These are phyloP conservation scores for Etheostoma nigrum DNA, from an alignment of 2,797 vertebrate genomes.

Conservation along the genomic window DNA sequence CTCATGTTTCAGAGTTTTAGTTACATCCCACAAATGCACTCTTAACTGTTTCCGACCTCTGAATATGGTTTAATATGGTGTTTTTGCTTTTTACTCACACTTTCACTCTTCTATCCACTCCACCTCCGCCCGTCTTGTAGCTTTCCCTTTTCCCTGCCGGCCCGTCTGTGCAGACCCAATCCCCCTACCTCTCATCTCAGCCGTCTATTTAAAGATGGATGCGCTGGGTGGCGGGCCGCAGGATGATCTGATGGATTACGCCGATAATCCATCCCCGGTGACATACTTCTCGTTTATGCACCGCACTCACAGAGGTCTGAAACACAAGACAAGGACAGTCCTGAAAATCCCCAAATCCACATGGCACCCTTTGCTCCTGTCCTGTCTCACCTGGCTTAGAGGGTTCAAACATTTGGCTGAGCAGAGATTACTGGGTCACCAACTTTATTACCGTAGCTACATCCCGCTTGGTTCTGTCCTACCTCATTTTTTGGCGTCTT, in stretches of 20 bases:
- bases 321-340: conserved; percentile 49
- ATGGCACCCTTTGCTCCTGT: conserved; percentile 36
- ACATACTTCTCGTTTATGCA: conserved; percentile 70
- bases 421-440: conserved; percentile 22
- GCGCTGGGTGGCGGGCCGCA: conserved; percentile 65
- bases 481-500: not conserved
- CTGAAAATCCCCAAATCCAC: conserved; percentile 58
- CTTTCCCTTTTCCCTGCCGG: conserved; percentile 38
- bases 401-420: conserved; percentile 21
- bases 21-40: conserved; percentile 26
- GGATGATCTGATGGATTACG: conserved; percentile 85
- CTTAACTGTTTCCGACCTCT: conserved; percentile 27
- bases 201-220: conserved; percentile 79
- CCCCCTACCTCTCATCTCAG: conserved; percentile 63
- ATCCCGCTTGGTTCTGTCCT: not conserved
- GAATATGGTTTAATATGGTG: conserved; percentile 11
- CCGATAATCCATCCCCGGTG: conserved; percentile 78
- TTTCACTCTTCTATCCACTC: conserved; percentile 8
- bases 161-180: conserved; percentile 41
- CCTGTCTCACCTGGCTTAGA: conserved; percentile 34
- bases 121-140: not conserved
- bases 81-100: conserved; percentile 36
- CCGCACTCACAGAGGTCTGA: conserved; percentile 52
- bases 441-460: not conserved
- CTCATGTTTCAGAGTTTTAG: conserved; percentile 3